A percentile compares a stretch with the other conserved stretches of the same genome.
Conservation (phyloP, 1,140 invertebrate species). For the Rhopalosiphum padi region DNA sequence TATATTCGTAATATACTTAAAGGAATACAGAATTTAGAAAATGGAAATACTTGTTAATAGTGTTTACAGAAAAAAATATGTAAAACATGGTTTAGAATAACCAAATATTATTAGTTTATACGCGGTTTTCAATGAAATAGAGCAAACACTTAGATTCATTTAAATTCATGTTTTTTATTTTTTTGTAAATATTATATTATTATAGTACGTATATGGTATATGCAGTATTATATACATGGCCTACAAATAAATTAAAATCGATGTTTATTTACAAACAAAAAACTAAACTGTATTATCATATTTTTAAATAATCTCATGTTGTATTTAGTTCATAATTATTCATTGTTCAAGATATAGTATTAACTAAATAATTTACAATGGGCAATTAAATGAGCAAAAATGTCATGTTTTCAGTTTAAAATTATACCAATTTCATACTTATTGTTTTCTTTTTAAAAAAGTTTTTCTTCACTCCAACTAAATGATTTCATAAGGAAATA, state of each 20-base stretch:
- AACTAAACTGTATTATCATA: neutral
- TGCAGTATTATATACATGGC: neutral
- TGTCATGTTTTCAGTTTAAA: no score
- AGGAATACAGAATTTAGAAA: neutral
- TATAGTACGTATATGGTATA: neutral
- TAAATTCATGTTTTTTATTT: neutral
- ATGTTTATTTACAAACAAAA: neutral
- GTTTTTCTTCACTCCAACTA: no score
- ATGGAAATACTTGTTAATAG: conserved; percentile 11
- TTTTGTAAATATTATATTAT: neutral
- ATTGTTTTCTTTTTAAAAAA: neutral
- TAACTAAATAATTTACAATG: no score
- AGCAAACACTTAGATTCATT: neutral
- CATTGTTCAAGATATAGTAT: no score
- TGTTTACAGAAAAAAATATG: conserved; percentile 11
- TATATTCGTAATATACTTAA: conserved; percentile 13
- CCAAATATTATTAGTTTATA: conserved; percentile 3
- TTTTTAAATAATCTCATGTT: neutral
- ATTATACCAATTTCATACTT: neutral
- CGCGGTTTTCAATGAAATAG: neutral
- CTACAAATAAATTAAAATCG: neutral
- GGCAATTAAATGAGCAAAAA: no score
- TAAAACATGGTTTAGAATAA: conserved; percentile 7
- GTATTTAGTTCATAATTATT: no score
- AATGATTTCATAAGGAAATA: neutral